Percentiles rank a stretch among this genome's conserved stretches.
Evolutionary conservation across 2,113 vertebrate species (phyloP).

Genomic region (Phylloscopus trochilus): DNA sequence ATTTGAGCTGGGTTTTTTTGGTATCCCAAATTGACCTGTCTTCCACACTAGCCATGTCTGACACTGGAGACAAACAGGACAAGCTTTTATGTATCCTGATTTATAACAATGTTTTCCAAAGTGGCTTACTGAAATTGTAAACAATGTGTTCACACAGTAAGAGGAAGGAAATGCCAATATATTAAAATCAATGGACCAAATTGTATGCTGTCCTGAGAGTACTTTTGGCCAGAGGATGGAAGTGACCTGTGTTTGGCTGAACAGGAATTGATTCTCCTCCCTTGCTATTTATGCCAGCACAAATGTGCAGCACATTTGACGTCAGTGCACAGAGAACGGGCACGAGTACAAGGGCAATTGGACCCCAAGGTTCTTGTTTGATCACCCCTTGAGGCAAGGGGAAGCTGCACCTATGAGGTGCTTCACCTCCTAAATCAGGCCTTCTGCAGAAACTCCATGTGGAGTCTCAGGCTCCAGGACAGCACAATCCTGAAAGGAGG

Average conservation of each 20-base stretch:
- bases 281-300: background rate
- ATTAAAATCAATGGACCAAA: constrained; percentile 36
- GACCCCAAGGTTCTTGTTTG: background rate
- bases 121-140: constrained; percentile 14
- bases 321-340: background rate
- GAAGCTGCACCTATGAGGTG: background rate
- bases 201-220: background rate
- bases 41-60: background rate
- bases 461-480: background rate
- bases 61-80: background rate
- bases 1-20: background rate
- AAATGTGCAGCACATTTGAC: constrained; percentile 14
- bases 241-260: constrained; percentile 5
- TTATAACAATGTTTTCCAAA: background rate
- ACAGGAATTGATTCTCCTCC: constrained; percentile 9
- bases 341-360: background rate
- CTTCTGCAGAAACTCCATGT: background rate
- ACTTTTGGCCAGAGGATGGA: constrained; percentile 45
- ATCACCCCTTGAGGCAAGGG: background rate
- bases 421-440: background rate
- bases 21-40: background rate
- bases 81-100: constrained; percentile 21
- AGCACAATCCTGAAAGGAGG: background rate
- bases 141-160: background rate
- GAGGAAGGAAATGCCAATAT: constrained; percentile 37